Percentiles rank a stretch among this genome's conserved stretches.
Evolutionary conservation across 64 coral and sea anemone species (phyloP).

Genomic region (Porites lutea): DNA sequence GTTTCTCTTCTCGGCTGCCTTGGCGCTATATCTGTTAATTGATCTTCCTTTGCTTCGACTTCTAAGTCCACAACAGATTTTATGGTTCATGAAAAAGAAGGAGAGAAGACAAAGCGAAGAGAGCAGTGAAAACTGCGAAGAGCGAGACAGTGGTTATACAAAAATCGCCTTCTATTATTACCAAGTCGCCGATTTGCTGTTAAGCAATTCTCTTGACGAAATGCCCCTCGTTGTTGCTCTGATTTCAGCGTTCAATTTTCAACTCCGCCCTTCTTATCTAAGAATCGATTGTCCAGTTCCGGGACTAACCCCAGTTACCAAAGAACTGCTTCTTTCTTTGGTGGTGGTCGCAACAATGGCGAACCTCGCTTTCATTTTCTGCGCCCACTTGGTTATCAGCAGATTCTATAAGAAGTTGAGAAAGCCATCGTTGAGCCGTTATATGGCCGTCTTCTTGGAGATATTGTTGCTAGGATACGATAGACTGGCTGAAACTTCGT

Average conservation of each 20-base stretch:
- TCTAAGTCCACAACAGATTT: too few species aligned
- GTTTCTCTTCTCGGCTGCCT: too few species aligned
- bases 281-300: slow-evolving; percentile 75
- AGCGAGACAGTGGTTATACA: not conserved
- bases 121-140: not conserved
- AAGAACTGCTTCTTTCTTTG: slow-evolving; percentile 38
- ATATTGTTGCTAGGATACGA: slow-evolving; percentile 16
- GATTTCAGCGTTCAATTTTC: not conserved
- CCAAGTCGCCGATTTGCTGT: slow-evolving; percentile 66
- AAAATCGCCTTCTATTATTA: slow-evolving; percentile 1
- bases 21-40: too few species aligned
- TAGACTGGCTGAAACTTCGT: too few species aligned
- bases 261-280: slow-evolving; percentile 7
- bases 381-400: too few species aligned
- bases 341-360: slow-evolving; percentile 48
- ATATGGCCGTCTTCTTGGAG: slow-evolving; percentile 77
- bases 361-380: not conserved
- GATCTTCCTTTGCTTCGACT: too few species aligned
- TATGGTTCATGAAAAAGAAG: not conserved
- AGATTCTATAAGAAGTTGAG: too few species aligned
- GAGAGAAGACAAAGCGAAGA: not conserved
- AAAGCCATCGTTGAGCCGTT: slow-evolving; percentile 12
- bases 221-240: not conserved
- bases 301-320: slow-evolving; percentile 14
- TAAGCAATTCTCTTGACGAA: slow-evolving; percentile 12